phyloP scores from a whole-genome alignment of 2,888 invertebrate genomes.

The Thymelicus lineola region DNA sequence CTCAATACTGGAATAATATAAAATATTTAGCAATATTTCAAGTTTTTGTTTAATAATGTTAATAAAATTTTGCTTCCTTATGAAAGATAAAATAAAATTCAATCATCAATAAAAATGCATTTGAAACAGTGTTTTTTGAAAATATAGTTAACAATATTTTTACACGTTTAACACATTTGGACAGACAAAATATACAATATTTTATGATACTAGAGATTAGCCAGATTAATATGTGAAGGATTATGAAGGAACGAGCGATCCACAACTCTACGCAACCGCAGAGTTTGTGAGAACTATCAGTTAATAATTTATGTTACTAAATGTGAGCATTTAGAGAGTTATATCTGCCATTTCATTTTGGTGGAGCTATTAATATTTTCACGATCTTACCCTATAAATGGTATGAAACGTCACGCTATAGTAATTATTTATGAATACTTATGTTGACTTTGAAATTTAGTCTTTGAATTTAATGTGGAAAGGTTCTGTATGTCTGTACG shows the following conservation, averaged over 20 bases:
- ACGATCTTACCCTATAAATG: background rate
- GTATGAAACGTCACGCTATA: background rate
- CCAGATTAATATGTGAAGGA: conserved; percentile 45
- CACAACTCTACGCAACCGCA: conserved; percentile 14
- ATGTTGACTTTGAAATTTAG: no score
- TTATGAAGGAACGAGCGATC: conserved; percentile 26
- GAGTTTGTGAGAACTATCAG: conserved; percentile 6
- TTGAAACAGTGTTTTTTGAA: no score
- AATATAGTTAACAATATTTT: no score
- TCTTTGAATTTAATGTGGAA: no score
- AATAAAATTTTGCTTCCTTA: no score
- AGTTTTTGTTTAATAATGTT: no score
- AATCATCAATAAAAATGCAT: no score
- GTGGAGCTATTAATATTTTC: conserved; percentile 14
- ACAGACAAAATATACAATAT: conserved; percentile 3
- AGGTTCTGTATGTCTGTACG: no score
- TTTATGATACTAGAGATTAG: background rate
- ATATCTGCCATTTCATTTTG: conserved; percentile 15
- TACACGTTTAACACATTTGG: background rate
- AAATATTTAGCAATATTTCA: no score
- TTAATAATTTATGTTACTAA: conserved; percentile 18
- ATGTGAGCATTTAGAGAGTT: conserved; percentile 14
- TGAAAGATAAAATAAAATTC: no score
- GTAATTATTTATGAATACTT: background rate
- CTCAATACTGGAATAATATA: no score